These are phyloP conservation scores for Drosophila kohkoa DNA, from an alignment of 1,140 invertebrate species.

Conservation along the genomic window DNA sequence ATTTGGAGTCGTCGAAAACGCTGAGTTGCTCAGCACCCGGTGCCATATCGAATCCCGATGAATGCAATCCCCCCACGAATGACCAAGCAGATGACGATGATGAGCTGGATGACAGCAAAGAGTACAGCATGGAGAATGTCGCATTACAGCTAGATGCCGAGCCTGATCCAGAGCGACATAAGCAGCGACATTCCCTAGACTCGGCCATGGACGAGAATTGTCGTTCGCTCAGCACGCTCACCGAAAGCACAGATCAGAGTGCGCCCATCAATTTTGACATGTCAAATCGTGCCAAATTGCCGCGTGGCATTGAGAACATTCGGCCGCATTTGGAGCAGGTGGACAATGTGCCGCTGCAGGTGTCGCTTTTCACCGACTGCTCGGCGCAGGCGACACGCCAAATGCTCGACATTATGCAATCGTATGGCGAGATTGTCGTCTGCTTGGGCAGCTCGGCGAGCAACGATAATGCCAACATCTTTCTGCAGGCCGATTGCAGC, in stretches of 20 bases:
- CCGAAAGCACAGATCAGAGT: conserved; percentile 95
- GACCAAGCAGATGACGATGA: conserved; percentile 17
- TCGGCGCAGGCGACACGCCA: conserved; percentile 93
- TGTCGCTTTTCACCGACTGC: conserved; percentile 98
- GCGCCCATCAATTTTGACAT: conserved; percentile 96
- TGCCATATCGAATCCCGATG: conserved; percentile 91
- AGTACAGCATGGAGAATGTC: conserved; percentile 11
- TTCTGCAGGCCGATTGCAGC: conserved; percentile 96
- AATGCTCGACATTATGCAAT: conserved; percentile 98
- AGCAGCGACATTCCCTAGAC: conserved; percentile 80
- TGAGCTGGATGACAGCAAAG: conserved; percentile 30
- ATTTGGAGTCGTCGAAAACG: conserved; percentile 89
- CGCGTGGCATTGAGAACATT: conserved; percentile 98
- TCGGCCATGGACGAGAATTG: conserved; percentile 89
- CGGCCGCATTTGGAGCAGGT: conserved; percentile 97
- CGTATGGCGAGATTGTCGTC: conserved; percentile 95
- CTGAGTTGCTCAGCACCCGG: conserved; percentile 94
- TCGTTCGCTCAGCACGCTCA: conserved; percentile 92
- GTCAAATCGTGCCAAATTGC: conserved; percentile 97
- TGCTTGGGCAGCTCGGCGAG: conserved; percentile 95
- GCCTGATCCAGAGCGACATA: conserved; percentile 41
- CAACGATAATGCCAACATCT: conserved; percentile 95
- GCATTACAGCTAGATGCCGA: conserved; percentile 29
- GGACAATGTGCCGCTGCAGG: conserved; percentile 98
- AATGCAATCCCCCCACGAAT: conserved; percentile 46